phyloP scores from a whole-genome alignment of 1,140 invertebrate species.

The Phymastichus coffea region DNA sequence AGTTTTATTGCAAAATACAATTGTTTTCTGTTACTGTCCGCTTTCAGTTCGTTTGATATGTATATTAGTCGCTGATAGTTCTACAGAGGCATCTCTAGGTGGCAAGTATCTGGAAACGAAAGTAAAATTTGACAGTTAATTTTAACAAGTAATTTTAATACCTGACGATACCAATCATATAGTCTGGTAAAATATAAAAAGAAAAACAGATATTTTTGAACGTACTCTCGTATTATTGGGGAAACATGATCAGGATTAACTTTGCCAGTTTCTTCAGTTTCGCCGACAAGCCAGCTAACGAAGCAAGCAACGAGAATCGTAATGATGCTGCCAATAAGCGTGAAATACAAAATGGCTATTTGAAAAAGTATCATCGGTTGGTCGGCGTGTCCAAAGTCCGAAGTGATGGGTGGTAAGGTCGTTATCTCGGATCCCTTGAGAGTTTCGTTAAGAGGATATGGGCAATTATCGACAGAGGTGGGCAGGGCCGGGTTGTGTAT shows the following conservation, averaged over 20 bases:
- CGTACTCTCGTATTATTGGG: slow-evolving; percentile 34
- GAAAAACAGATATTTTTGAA: no score
- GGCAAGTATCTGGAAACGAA: no score
- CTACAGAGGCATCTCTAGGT: no score
- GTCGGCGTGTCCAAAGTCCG: no score
- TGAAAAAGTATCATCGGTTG: slow-evolving; percentile 45
- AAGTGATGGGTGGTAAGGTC: background rate
- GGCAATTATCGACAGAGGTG: slow-evolving; percentile 50
- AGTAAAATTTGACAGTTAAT: no score
- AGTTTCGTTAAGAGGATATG: slow-evolving; percentile 32
- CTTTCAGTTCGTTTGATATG: no score
- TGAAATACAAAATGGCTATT: slow-evolving; percentile 65
- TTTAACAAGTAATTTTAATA: no score
- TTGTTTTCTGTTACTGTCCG: no score
- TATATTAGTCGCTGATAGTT: no score
- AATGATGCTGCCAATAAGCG: slow-evolving; percentile 54
- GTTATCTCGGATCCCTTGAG: background rate
- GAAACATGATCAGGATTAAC: slow-evolving; percentile 39
- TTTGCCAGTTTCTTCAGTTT: slow-evolving; percentile 30
- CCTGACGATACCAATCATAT: no score
- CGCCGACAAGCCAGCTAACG: slow-evolving; percentile 54
- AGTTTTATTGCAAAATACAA: no score
- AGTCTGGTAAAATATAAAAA: no score
- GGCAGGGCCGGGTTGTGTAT: slow-evolving; percentile 39
- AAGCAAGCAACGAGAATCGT: slow-evolving; percentile 50